Evolutionary conservation across 2,113 vertebrate genomes (phyloP).

Genomic region (Scalopus aquaticus): DNA sequence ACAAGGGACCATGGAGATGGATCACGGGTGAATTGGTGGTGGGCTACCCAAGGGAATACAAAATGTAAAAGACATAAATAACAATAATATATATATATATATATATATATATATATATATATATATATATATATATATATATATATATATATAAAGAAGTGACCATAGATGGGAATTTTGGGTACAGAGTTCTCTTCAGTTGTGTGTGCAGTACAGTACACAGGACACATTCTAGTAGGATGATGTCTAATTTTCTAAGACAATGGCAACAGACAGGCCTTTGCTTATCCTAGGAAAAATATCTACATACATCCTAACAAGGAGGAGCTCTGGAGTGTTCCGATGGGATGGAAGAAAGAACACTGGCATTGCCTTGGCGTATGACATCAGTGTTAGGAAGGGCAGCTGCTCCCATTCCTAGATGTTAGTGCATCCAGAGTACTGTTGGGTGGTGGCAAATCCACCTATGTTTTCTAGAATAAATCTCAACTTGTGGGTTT

Average conservation of each 20-base stretch:
- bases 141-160: no score
- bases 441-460: no score
- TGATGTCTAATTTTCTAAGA: background rate
- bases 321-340: background rate
- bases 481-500: background rate
- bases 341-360: background rate
- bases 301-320: background rate
- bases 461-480: background rate
- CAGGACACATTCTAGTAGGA: background rate
- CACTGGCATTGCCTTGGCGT: background rate
- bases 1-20: no score
- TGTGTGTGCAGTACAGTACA: background rate
- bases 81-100: no score
- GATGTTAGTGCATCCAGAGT: background rate
- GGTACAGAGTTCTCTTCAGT: background rate
- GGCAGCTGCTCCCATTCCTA: background rate
- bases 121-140: no score
- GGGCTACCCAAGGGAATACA: no score
- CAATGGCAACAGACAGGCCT: background rate
- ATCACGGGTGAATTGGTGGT: no score
- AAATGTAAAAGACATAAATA: no score
- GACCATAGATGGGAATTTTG: background rate
- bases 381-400: background rate
- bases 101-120: no score
- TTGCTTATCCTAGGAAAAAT: background rate